phyloP scores from a whole-genome alignment of 2,113 vertebrate species.

The Hemiprocne comata region DNA sequence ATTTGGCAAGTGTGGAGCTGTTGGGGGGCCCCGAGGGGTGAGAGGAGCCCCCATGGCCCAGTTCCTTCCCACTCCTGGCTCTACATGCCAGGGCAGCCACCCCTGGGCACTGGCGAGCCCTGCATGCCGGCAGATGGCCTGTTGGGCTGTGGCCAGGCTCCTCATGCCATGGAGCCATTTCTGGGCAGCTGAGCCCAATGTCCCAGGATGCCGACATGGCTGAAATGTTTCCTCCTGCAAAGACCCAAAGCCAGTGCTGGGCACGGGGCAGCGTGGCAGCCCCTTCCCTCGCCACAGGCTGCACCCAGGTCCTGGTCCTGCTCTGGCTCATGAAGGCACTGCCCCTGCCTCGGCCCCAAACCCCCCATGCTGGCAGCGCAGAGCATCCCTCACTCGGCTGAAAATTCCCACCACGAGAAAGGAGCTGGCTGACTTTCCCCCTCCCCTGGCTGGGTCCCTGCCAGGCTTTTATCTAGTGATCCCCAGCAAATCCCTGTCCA shows the following conservation, averaged over 20 bases:
- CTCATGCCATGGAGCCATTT: not conserved
- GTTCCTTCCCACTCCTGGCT: not conserved
- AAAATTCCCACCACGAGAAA: not conserved
- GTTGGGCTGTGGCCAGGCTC: not conserved
- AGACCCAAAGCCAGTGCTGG: not conserved
- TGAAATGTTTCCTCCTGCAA: not conserved
- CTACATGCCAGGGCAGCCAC: fast-evolving
- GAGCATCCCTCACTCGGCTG: not conserved
- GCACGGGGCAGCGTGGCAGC: not conserved
- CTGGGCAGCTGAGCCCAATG: fast-evolving
- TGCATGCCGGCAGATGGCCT: fast-evolving
- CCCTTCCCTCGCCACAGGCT: not conserved
- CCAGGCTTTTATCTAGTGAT: conserved; percentile 60
- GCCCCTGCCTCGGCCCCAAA: not conserved
- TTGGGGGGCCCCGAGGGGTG: not conserved
- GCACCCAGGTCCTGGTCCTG: not conserved
- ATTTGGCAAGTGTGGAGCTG: not conserved
- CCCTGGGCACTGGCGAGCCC: not conserved
- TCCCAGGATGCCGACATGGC: fast-evolving
- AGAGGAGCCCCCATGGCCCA: not conserved
- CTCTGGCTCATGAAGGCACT: not conserved
- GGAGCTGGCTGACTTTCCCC: not conserved
- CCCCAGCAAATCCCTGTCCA: conserved; percentile 66
- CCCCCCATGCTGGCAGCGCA: fast-evolving
- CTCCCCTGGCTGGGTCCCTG: not conserved